Base-by-base conservation (phyloP, 2,888 invertebrate species). In the Atethmia centrago region DNA sequence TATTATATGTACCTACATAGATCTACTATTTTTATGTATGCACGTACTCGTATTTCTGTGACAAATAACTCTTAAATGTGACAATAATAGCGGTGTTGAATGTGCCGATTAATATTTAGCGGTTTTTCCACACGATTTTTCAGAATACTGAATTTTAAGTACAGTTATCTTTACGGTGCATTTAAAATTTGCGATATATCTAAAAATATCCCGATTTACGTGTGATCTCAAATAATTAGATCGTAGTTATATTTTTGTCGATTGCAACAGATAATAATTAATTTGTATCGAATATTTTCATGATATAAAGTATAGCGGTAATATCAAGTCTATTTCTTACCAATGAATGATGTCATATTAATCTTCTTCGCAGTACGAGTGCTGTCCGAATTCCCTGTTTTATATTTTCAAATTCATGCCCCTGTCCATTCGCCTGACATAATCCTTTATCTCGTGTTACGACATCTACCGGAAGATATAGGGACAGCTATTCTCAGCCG, bases 321-420 rank as follows among this genome's bases (percentile, higher is more conserved):
- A n/a, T 40, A 40, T 16, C 19, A 40, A 36, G 8, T 42, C 70
- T 25, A 70, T 77, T 61, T 21, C 31, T 75, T 25, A 69, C 53
- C 40, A 42, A 42, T 36, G 40, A 42, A 42, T 36, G 40, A 31
- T 21, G 21, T 5, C 16, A 61, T 63, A 69, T 75, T 55, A 68
- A 68, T 80, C 58, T 65, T 51, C 53, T 64, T 61, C 8, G 53
- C 45, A 74, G 51, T 14, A 21, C 51, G n/a, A 64, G 36, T 31
- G 65, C 47, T 12, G 19, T 58, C 74, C 36, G 28, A 51, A 73
- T 79, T 79, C 40, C 36, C 45, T 63, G 56, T 78, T 67, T 45
- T 80, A 79, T 79, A 67, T 81, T 58, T 71, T 61, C n/a, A 77
- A 71, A 80, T 82, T 51, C 59, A 80, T 80, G 67, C 12, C 14